A percentile compares a stretch with the other conserved stretches of the same genome.
Evolutionary conservation across 2,113 vertebrate genomes (phyloP).

Genomic region (Xiphophorus maculatus): DNA sequence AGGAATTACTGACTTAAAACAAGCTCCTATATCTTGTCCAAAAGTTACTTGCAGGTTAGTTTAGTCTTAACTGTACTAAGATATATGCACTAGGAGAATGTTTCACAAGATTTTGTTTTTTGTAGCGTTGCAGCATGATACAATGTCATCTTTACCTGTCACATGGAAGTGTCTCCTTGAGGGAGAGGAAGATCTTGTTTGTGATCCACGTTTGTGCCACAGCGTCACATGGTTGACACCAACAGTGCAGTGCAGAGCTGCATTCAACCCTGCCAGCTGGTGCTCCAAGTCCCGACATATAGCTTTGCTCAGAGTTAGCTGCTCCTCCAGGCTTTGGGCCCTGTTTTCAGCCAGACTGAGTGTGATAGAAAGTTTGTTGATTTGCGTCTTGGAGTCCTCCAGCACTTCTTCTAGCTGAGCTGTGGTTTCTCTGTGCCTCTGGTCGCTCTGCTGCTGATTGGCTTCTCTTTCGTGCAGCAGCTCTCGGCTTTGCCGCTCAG

Average conservation of each 20-base stretch:
- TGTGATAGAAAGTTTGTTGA: constrained; percentile 59
- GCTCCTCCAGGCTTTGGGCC: constrained; percentile 70
- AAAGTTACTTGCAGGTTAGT: too few species aligned
- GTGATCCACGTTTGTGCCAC: constrained; percentile 36
- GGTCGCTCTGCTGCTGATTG: constrained; percentile 49
- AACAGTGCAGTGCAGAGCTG: constrained; percentile 73
- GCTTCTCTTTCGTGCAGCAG: constrained; percentile 67
- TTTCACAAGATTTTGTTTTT: too few species aligned
- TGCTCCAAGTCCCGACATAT: constrained; percentile 66
- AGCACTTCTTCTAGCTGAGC: constrained; percentile 63
- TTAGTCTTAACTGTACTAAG: too few species aligned
- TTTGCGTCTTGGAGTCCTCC: constrained; percentile 39
- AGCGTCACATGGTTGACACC: constrained; percentile 52
- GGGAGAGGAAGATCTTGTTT: constrained; percentile 46
- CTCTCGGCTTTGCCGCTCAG: constrained; percentile 54
- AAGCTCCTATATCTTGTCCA: too few species aligned
- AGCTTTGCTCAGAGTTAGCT: constrained; percentile 68
- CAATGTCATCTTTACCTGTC: constrained; percentile 72
- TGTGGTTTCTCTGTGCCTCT: constrained; percentile 48
- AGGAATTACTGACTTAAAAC: too few species aligned
- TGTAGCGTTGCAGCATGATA: background rate
- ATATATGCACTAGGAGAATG: too few species aligned
- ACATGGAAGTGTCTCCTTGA: constrained; percentile 60
- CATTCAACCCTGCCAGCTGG: constrained; percentile 72
- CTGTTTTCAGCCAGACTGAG: constrained; percentile 63